phyloP scores from a whole-genome alignment of 2,888 invertebrate species.

The Noctua fimbriata region DNA sequence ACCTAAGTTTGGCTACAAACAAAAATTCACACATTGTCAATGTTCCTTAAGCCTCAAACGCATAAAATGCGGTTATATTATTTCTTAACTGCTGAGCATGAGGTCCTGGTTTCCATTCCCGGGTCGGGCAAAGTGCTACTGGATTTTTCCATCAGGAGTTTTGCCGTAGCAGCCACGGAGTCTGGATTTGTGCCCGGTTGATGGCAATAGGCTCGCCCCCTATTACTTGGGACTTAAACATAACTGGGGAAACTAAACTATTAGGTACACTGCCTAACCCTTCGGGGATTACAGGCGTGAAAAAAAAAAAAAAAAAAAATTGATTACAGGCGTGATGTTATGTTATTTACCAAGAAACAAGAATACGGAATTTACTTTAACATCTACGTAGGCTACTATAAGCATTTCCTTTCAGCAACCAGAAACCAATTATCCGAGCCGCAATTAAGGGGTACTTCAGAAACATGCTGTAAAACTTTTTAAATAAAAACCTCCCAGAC shows the following conservation, averaged over 20 bases:
- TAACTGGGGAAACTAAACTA: too few relatives aligned
- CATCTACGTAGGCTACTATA: background rate
- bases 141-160: too few relatives aligned
- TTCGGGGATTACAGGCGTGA: too few relatives aligned
- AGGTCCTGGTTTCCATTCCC: too few relatives aligned
- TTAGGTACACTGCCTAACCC: too few relatives aligned
- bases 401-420: conserved; percentile 8
- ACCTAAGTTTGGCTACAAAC: background rate
- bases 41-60: background rate
- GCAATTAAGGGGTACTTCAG: conserved; percentile 30
- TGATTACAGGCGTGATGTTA: too few relatives aligned
- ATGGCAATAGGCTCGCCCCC: too few relatives aligned
- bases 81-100: background rate
- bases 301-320: too few relatives aligned
- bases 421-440: conserved; percentile 34
- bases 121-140: too few relatives aligned
- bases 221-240: too few relatives aligned
- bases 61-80: background rate
- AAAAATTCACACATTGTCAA: background rate
- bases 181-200: too few relatives aligned
- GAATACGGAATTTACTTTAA: background rate
- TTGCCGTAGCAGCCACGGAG: too few relatives aligned
- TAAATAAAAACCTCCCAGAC: conserved; percentile 27
- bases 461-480: conserved; percentile 49
- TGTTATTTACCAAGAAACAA: background rate